These are phyloP conservation scores for Blastobasis adustella DNA, from an alignment of 2,888 invertebrate species.

Conservation along the genomic window DNA sequence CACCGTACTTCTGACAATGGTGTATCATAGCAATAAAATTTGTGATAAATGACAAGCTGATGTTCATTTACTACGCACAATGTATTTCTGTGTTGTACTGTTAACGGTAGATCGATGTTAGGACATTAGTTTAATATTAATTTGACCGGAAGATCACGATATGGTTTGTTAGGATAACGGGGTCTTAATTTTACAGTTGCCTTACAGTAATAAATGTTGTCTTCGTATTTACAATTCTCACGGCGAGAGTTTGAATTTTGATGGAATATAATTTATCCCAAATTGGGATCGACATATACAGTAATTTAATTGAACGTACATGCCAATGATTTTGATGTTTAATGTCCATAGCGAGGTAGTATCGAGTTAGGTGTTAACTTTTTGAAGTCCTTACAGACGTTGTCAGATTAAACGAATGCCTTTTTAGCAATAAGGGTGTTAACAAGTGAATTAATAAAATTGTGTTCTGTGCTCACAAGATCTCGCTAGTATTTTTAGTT, in stretches of 20 bases:
- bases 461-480: slow-evolving; percentile 73
- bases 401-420: slow-evolving; percentile 44
- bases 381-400: slow-evolving; percentile 56
- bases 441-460: slow-evolving; percentile 41
- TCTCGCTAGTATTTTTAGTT: slow-evolving; percentile 73
- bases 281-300: slow-evolving; percentile 2
- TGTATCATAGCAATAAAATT: slow-evolving; percentile 62
- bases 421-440: slow-evolving; percentile 60
- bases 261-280: neutral
- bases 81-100: slow-evolving; percentile 13
- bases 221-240: neutral
- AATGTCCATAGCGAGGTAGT: slow-evolving; percentile 27
- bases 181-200: neutral
- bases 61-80: slow-evolving; percentile 51
- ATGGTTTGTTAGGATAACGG: neutral
- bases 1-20: neutral
- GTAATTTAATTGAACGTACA: slow-evolving; percentile 23
- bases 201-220: neutral
- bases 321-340: slow-evolving; percentile 31
- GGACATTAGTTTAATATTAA: too few species aligned
- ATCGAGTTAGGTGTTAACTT: slow-evolving; percentile 32
- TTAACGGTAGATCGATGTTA: neutral
- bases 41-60: slow-evolving; percentile 52
- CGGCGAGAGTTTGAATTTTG: neutral
- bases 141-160: too few species aligned